Conservation (phyloP, 2,797 vertebrate genomes). For the Tympanoctomys barrerae region DNA sequence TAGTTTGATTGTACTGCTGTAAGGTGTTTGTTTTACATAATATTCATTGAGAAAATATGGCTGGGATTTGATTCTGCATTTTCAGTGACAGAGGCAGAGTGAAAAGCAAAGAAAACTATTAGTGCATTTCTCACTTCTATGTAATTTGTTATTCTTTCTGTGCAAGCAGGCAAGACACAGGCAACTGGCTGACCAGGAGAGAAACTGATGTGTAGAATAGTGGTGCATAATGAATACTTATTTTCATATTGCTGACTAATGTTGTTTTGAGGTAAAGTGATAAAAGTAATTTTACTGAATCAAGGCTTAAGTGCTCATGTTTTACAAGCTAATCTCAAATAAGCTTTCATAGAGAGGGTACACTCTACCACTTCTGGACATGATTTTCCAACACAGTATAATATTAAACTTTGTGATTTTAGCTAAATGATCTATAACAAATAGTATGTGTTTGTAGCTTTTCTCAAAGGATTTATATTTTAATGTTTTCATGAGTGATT, state of each 20-base stretch:
- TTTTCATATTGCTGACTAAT: not conserved
- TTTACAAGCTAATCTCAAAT: not conserved
- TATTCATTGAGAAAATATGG: too few species aligned
- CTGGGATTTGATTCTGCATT: not conserved
- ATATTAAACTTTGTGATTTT: not conserved
- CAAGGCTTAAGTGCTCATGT: too few species aligned
- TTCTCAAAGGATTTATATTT: not conserved
- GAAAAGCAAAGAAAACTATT: not conserved
- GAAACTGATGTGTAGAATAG: not conserved
- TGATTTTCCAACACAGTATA: not conserved
- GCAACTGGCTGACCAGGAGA: too few species aligned
- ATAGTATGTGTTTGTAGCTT: not conserved
- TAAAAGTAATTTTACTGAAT: not conserved
- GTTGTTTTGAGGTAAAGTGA: not conserved
- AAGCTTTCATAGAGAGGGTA: too few species aligned
- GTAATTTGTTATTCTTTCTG: not conserved
- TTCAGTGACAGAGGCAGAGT: not conserved
- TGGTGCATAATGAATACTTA: not conserved
- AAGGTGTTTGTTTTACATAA: not conserved
- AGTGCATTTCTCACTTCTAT: not conserved
- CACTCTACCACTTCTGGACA: not conserved
- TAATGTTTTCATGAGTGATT: not conserved
- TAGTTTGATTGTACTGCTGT: not conserved
- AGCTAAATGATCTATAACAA: too few species aligned
- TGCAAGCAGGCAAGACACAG: not conserved